Evolutionary conservation across 2,113 vertebrate genomes (phyloP).

Genomic region (Setophaga coronata): DNA sequence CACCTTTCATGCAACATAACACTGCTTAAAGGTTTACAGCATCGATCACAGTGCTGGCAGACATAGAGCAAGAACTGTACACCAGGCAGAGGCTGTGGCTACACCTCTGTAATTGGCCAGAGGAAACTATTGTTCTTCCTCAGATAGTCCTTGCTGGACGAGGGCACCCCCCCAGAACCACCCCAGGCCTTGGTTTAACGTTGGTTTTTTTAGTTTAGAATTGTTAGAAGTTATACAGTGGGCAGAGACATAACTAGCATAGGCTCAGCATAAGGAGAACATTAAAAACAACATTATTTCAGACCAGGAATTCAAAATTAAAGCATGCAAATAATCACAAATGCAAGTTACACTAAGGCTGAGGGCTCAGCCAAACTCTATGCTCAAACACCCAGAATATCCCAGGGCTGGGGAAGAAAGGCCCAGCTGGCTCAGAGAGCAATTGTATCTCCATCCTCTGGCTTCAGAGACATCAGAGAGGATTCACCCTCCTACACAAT

Average conservation of each 20-base stretch:
- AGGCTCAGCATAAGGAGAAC: not conserved
- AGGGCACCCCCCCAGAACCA: not conserved
- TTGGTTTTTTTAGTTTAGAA: not conserved
- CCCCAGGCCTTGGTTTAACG: rapidly evolving
- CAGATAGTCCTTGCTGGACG: not conserved
- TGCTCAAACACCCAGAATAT: not conserved
- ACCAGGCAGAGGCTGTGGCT: not conserved
- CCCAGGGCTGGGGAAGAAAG: not conserved
- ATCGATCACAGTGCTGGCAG: not conserved
- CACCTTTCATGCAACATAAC: rapidly evolving
- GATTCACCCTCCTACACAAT: not conserved
- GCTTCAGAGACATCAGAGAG: not conserved
- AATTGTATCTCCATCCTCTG: not conserved
- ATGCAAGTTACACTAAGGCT: not conserved
- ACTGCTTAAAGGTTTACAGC: not conserved
- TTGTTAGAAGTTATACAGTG: not conserved
- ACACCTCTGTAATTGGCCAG: not conserved
- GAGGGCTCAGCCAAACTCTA: not conserved
- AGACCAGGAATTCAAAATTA: not conserved
- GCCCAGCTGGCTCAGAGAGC: not conserved
- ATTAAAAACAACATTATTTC: not conserved
- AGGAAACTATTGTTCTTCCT: not conserved
- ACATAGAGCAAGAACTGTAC: not conserved
- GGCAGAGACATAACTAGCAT: not conserved
- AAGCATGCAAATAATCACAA: not conserved